Evolutionary conservation across 2,888 invertebrate species (phyloP), one percentile per base, ranked within the genome.

Genomic region (Torymus texanus): DNA sequence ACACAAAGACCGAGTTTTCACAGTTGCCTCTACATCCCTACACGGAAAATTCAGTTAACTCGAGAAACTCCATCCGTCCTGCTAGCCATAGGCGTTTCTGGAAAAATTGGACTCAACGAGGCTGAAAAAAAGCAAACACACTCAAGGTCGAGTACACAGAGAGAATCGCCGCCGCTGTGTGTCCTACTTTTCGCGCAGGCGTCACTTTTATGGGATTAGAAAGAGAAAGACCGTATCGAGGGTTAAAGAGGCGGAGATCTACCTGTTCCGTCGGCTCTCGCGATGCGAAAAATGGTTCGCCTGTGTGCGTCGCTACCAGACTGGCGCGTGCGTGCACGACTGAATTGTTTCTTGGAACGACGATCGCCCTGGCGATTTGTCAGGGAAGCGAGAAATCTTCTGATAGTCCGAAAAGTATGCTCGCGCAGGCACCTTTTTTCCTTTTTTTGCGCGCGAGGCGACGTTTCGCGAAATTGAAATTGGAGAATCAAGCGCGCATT

Each of bases 1-100:
- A 78, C 80, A 77, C 71, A 75, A 66, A 77, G 74, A 78, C 77
- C 80, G 77, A 80, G 11, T 77, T 80, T 80, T 80, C 70, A 62
- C 62, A 65, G 56, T 79, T 59, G 65, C 11, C 70, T 56, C 66
- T 16, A 21, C 21, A 21, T 21, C 16, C 8, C 41, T 8, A 0
- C 41, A 41, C 21, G 53, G 70, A 79, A 75, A 79, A 79, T 74
- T 79, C 74, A 41, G 50, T 79, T 65, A 73, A 74, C 56, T 58
- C 68, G 21, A 61, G 41, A 68, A 62, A 63, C 58, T 41, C 41
- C 41, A 41, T 41, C 41, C 41, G 41, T 8, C 41, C 41, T 8
- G n/a, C 74, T 59, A n/a, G 21, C 61, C 41, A 16, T 11, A 63
- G 59, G 71, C 58, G 71, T 65, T 59, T 41, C 21, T 58, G 41